Base-by-base conservation (phyloP, 2,888 invertebrate genomes). In the Eueremaeus valkanovi region DNA sequence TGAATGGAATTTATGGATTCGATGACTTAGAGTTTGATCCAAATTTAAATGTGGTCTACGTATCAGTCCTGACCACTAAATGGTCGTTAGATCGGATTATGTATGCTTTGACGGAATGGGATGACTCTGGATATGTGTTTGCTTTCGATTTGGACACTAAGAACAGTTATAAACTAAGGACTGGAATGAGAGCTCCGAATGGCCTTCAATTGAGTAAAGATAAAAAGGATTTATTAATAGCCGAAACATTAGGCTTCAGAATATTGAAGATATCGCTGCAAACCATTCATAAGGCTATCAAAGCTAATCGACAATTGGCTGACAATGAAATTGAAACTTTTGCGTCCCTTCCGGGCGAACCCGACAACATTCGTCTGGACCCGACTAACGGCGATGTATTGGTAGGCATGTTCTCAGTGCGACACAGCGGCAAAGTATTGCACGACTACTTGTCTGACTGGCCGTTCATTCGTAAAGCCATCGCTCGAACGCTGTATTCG, bases 171-270 rank as follows among this genome's bases (percentile, higher is more conserved):
- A 79, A 76, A 8, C 42, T 80, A 16, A 27, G 76, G 51, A 36
- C 90, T 77, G 87, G 90, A 66, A 81, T 98, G 0, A 89, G 88
- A 83, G 95, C 95, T 84, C 87, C 96, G 0, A 99, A 98, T 84
- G 97, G 97, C 21, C 83, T 98, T 31, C 88, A 87, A 72, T 81
- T 97, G 0, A 91, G 93, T 18, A 88, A 89, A 5, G 90, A 93
- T 81, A 90, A 92, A 82, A 89, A 91, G 77, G 93, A 90, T 81
- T 82, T 97, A 3, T 83, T 98, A 33, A 88, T 95, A 0, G 84
- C 89, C 0, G 97, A 97, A 84, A 88, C 90, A 0, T 81, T 83
- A 0, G 63, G 33, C 63, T 21, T 8, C 42, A 29, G 27, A 13
- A 76, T 76, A 68, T 33, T 9, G 29, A 66, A 63, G 63, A 18